A percentile compares a stretch with the other conserved stretches of the same genome.
phyloP scores from a whole-genome alignment of 2,113 vertebrate genomes.

The Prochilodus magdalenae region DNA sequence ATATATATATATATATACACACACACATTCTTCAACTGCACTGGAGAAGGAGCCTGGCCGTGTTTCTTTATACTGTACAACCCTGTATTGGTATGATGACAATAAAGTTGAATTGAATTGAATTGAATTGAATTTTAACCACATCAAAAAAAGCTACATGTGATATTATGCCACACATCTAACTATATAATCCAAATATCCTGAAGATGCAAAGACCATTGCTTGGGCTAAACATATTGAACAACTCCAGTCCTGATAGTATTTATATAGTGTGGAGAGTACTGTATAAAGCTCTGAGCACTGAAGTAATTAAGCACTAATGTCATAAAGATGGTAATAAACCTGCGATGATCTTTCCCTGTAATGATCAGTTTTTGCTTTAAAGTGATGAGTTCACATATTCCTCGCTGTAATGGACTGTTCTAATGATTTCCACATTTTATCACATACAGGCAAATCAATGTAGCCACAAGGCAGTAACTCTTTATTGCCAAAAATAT shows the following conservation, averaged over 20 bases:
- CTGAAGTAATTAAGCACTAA: slow-evolving; percentile 45
- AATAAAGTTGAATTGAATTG: too few relatives aligned
- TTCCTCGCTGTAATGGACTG: slow-evolving; percentile 34
- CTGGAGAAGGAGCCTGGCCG: too few relatives aligned
- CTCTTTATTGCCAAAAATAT: slow-evolving; percentile 41
- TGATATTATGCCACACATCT: background rate
- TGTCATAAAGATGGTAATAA: slow-evolving; percentile 34
- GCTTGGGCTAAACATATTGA: background rate
- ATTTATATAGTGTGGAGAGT: background rate
- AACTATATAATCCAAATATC: background rate
- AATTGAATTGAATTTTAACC: background rate
- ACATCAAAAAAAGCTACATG: background rate
- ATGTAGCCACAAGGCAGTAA: slow-evolving; percentile 12
- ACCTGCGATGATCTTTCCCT: slow-evolving; percentile 40
- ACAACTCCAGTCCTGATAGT: background rate
- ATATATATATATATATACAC: too few relatives aligned
- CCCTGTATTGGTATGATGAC: too few relatives aligned
- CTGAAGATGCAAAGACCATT: background rate
- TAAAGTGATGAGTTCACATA: slow-evolving; percentile 37
- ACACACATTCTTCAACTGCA: too few relatives aligned
- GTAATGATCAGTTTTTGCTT: slow-evolving; percentile 50
- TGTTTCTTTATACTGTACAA: too few relatives aligned
- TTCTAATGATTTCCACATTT: slow-evolving; percentile 40
- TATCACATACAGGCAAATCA: slow-evolving; percentile 37
- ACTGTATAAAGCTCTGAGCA: slow-evolving; percentile 16